phyloP scores from a whole-genome alignment of 2,113 vertebrate genomes.

The human region DNA sequence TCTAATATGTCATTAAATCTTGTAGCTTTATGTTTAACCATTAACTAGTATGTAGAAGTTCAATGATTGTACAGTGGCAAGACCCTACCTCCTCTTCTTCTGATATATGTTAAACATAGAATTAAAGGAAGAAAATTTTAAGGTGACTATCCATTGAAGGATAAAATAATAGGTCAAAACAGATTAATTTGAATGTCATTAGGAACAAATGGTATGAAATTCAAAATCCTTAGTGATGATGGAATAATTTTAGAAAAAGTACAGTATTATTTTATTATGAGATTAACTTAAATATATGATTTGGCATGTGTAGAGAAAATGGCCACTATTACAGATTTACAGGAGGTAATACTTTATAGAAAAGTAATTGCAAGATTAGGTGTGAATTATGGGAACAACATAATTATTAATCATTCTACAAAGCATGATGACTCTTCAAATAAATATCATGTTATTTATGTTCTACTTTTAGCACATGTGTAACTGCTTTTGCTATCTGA shows the following conservation, averaged over 20 bases:
- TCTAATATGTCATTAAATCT: background rate
- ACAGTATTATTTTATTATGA: background rate
- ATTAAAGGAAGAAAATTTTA: background rate
- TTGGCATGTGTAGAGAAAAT: accelerated
- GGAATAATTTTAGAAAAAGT: background rate
- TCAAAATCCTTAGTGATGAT: background rate
- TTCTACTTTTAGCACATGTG: background rate
- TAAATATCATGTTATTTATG: background rate
- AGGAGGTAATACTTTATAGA: background rate
- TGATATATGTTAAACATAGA: background rate
- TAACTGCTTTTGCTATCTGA: background rate
- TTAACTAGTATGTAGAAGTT: background rate
- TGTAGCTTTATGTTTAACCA: background rate
- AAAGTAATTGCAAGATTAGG: background rate
- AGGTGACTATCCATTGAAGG: too few relatives aligned
- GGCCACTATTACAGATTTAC: background rate
- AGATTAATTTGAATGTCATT: background rate
- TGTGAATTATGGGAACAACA: background rate
- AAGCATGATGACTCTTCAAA: background rate
- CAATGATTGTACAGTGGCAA: background rate
- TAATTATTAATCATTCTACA: background rate
- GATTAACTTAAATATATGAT: background rate
- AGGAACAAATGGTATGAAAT: background rate
- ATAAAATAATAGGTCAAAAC: background rate
- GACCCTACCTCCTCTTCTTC: background rate